phyloP scores from a whole-genome alignment of 1,140 invertebrate genomes.

The Sinonovacula constricta region DNA sequence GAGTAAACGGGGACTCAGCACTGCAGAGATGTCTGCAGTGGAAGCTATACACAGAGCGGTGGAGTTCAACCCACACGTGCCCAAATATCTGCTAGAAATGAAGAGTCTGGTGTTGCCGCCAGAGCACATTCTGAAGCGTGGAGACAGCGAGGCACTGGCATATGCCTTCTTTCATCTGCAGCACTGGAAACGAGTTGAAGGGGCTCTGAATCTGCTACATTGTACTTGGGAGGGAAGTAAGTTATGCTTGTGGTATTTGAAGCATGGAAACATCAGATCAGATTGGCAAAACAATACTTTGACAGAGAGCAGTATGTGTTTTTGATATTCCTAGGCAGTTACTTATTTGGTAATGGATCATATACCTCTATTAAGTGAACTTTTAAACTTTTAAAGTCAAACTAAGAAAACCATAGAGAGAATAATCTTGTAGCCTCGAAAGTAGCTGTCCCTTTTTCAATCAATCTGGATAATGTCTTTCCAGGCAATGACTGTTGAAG shows the following conservation, averaged over 20 bases:
- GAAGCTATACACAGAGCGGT: slow-evolving; percentile 98
- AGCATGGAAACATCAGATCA: too few relatives aligned
- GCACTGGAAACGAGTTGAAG: slow-evolving; percentile 98
- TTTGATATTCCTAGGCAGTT: too few relatives aligned
- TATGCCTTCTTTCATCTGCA: slow-evolving; percentile 97
- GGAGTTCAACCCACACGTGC: slow-evolving; percentile 99
- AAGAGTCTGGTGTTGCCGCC: slow-evolving; percentile 97
- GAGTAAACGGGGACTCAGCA: slow-evolving; percentile 90
- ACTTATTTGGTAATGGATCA: too few relatives aligned
- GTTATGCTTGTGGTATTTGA: too few relatives aligned
- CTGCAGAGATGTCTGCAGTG: slow-evolving; percentile 95
- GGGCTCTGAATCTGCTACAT: slow-evolving; percentile 95
- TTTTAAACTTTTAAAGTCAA: too few relatives aligned
- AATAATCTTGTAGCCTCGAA: too few relatives aligned
- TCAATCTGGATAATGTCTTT: too few relatives aligned
- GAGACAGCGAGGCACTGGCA: slow-evolving; percentile 98
- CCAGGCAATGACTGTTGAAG: too few relatives aligned
- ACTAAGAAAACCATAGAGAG: too few relatives aligned
- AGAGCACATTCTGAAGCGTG: slow-evolving; percentile 97
- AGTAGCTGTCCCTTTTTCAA: too few relatives aligned
- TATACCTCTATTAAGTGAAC: too few relatives aligned
- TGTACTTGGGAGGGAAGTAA: slow-evolving; percentile 96
- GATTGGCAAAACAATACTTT: slow-evolving; percentile 1
- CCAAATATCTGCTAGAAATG: slow-evolving; percentile 98
- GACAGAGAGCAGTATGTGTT: neutral